Conservation (phyloP, 1,140 invertebrate genomes). For the Zeugodacus cucurbitae region DNA sequence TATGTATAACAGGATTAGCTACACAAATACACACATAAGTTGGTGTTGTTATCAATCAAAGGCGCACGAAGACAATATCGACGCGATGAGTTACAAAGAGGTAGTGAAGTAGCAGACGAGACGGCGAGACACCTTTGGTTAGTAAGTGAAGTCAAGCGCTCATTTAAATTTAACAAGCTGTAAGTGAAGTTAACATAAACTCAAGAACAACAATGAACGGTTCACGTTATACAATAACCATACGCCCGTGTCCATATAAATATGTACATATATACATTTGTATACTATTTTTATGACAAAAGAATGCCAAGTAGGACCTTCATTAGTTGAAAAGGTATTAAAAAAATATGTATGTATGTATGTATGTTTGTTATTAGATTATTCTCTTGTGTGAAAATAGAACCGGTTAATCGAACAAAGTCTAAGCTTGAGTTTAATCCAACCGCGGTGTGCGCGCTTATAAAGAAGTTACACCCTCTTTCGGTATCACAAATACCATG, state of each 20-base stretch:
- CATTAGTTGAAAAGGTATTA: no score
- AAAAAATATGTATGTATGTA: no score
- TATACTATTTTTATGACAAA: no score
- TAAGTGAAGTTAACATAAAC: background rate
- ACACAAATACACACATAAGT: background rate
- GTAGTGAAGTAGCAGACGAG: background rate
- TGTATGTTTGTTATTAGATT: no score
- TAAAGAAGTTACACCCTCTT: no score
- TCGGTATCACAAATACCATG: no score
- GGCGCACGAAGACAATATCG: background rate
- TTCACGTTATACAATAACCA: background rate
- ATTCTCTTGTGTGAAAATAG: no score
- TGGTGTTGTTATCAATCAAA: background rate
- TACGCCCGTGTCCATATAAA: background rate
- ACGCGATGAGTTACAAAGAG: background rate
- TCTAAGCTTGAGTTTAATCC: no score
- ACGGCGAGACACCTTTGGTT: slow-evolving; percentile 32
- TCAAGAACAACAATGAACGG: background rate
- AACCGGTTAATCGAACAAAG: no score
- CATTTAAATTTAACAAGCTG: slow-evolving; percentile 13
- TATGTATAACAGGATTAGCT: background rate
- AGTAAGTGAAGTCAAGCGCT: slow-evolving; percentile 9
- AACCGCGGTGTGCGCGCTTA: no score
- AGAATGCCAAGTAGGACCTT: no score
- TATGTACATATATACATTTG: background rate